Percentiles rank a stretch among this genome's conserved stretches.
These are phyloP conservation scores for Scaptomyza hsui DNA, from an alignment of 1,140 invertebrate species.

Conservation along the genomic window DNA sequence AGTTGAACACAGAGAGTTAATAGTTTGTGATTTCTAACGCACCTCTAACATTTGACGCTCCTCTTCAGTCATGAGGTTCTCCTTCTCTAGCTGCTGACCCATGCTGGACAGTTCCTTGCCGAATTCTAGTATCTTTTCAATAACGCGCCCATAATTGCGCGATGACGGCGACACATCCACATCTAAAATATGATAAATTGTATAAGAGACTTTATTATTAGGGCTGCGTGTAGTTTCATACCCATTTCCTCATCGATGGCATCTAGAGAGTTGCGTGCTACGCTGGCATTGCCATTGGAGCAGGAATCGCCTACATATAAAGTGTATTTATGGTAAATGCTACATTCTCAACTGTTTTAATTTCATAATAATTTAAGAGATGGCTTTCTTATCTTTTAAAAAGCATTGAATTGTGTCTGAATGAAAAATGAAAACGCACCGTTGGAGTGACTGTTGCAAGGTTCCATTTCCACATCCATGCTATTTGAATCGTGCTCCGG, in stretches of 20 bases:
- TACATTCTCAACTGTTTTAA: too few relatives aligned
- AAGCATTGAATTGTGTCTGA: too few relatives aligned
- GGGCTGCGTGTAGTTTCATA: constrained; percentile 59
- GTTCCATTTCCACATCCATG: constrained; percentile 84
- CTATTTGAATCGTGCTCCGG: constrained; percentile 70
- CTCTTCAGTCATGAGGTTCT: constrained; percentile 92
- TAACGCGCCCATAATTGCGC: constrained; percentile 91
- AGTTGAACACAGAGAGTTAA: constrained; percentile 27
- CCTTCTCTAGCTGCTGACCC: constrained; percentile 92
- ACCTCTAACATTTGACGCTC: constrained; percentile 98
- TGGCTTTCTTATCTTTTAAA: too few relatives aligned
- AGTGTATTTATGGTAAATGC: too few relatives aligned
- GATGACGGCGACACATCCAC: constrained; percentile 84
- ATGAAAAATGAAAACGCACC: constrained; percentile 47
- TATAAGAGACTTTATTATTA: neutral
- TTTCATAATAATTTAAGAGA: too few relatives aligned
- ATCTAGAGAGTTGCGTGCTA: constrained; percentile 79
- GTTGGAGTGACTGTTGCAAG: constrained; percentile 78
- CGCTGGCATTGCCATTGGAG: constrained; percentile 87
- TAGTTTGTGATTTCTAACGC: neutral
- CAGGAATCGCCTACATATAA: constrained; percentile 75
- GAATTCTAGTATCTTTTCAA: constrained; percentile 96
- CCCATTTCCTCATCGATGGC: constrained; percentile 88
- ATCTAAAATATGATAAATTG: constrained; percentile 65
- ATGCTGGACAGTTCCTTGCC: constrained; percentile 96